These are phyloP conservation scores for Oreonectes daqikongensis DNA, from an alignment of 2,797 vertebrate species.

Conservation along the genomic window DNA sequence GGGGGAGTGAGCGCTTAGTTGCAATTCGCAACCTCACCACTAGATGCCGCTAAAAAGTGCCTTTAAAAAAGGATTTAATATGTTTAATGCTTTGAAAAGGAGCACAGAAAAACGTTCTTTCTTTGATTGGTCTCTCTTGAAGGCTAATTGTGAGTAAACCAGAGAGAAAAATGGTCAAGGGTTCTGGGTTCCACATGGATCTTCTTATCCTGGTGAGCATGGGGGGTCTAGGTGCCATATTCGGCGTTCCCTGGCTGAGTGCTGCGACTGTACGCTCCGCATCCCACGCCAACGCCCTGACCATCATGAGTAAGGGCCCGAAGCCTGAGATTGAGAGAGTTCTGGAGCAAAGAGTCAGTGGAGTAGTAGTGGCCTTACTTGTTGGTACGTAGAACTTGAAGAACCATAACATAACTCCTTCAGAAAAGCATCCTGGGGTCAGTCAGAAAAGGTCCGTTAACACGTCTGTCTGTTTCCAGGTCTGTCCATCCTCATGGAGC, in stretches of 20 bases:
- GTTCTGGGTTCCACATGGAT: constrained; percentile 94
- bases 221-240: constrained; percentile 88
- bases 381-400: constrained; percentile 82
- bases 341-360: constrained; percentile 91
- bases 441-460: background rate
- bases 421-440: background rate
- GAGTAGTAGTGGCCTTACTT: constrained; percentile 87
- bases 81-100: too few species aligned
- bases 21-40: too few species aligned
- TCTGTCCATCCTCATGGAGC: constrained; percentile 93
- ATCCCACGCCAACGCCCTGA: constrained; percentile 94
- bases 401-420: background rate
- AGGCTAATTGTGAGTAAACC: constrained; percentile 96
- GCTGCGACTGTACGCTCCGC: constrained; percentile 93
- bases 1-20: too few species aligned
- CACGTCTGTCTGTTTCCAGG: constrained; percentile 69
- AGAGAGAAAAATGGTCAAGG: constrained; percentile 93
- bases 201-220: constrained; percentile 91
- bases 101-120: background rate
- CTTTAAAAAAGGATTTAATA: too few species aligned
- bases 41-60: too few species aligned
- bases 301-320: constrained; percentile 86
- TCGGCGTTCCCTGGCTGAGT: constrained; percentile 96
- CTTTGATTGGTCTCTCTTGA: constrained; percentile 5
- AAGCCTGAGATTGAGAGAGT: constrained; percentile 86